These are phyloP conservation scores for Mythimna impura DNA, from an alignment of 2,888 invertebrate genomes.

Conservation along the genomic window DNA sequence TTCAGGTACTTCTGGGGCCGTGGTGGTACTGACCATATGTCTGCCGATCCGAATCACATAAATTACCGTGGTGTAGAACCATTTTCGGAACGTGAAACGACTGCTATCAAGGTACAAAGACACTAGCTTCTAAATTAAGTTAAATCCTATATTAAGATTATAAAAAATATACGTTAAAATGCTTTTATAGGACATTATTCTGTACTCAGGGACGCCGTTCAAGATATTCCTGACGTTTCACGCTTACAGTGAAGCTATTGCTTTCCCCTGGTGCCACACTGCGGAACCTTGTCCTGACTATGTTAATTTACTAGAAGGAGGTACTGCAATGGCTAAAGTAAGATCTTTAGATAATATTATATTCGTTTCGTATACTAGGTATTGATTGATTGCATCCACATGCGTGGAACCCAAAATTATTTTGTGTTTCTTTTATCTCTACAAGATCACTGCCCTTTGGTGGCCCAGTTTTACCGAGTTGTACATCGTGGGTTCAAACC, in stretches of 20 bases:
- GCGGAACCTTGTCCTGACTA: constrained; percentile 84
- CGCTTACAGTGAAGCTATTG: constrained; percentile 83
- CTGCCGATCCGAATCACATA: constrained; percentile 78
- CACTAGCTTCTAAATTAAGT: neutral
- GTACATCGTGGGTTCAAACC: no score
- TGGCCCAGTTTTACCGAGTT: no score
- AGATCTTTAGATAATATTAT: neutral
- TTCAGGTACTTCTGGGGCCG: constrained; percentile 80
- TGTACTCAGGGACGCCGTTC: constrained; percentile 83
- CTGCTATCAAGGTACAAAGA: constrained; percentile 81
- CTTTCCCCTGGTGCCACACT: constrained; percentile 86
- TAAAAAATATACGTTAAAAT: constrained; percentile 21
- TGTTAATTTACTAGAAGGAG: constrained; percentile 84
- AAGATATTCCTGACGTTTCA: constrained; percentile 86
- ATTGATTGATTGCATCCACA: neutral
- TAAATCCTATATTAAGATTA: neutral
- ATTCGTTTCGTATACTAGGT: neutral
- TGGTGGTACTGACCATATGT: constrained; percentile 64
- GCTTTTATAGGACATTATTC: constrained; percentile 82
- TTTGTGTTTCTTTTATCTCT: no score
- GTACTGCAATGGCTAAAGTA: constrained; percentile 85
- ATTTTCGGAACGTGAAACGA: constrained; percentile 85
- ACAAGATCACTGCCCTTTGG: no score
- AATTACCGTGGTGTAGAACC: constrained; percentile 82
- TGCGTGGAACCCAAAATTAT: no score